A percentile compares a stretch with the other conserved stretches of the same genome.
These are phyloP conservation scores for Drosophila austrosaltans DNA, from an alignment of 2,888 invertebrate species.

Conservation along the genomic window DNA sequence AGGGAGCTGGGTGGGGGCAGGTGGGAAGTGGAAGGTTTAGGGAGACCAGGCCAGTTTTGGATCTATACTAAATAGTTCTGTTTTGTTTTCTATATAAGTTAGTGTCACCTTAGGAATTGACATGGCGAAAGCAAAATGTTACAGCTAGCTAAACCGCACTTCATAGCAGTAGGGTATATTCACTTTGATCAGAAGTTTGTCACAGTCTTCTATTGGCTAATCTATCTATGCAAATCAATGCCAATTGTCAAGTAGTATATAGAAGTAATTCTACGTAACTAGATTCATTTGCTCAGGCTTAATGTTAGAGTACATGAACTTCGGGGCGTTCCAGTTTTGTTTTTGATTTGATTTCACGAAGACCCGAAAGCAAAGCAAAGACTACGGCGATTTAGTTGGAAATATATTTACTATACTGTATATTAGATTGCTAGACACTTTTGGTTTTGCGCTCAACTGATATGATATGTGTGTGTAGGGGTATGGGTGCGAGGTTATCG, in stretches of 20 bases:
- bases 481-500: constrained; percentile 59
- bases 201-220: neutral
- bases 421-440: constrained; percentile 18
- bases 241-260: too few species aligned
- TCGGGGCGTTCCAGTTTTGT: neutral
- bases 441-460: constrained; percentile 43
- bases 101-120: constrained; percentile 69
- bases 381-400: neutral
- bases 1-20: neutral
- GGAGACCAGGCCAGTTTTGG: constrained; percentile 18
- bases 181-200: neutral
- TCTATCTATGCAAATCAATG: too few species aligned
- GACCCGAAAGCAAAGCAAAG: neutral
- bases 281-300: neutral
- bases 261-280: too few species aligned
- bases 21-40: neutral
- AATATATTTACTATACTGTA: constrained; percentile 15
- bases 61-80: neutral
- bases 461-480: constrained; percentile 43
- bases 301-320: neutral
- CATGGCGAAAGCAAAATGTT: constrained; percentile 45
- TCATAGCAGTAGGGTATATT: neutral
- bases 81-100: constrained; percentile 1
- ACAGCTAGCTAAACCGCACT: constrained; percentile 24
- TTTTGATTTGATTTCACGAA: constrained; percentile 46